Evolutionary conservation across 2,797 vertebrate species (phyloP).

Genomic region (Alosa sapidissima): DNA sequence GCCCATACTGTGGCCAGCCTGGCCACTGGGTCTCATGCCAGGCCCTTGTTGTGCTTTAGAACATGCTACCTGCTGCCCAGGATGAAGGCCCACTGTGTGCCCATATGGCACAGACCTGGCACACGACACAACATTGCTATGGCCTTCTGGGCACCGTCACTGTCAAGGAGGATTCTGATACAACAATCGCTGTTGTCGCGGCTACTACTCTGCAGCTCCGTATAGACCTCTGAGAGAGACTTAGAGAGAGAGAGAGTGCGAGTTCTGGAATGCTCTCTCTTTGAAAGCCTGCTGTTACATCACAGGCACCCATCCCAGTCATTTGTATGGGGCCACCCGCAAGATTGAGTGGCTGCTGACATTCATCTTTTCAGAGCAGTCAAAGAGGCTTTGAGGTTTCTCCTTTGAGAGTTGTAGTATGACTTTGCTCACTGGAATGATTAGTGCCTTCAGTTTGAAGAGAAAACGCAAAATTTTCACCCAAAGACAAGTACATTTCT

Average conservation of each 20-base stretch:
- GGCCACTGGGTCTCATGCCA: conserved; percentile 56
- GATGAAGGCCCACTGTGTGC: conserved; percentile 70
- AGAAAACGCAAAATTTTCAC: not conserved
- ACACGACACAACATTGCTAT: conserved; percentile 29
- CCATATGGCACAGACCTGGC: conserved; percentile 72
- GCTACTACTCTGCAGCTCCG: not conserved
- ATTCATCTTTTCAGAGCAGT: conserved; percentile 9
- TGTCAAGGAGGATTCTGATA: not conserved
- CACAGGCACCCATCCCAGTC: conserved; percentile 18
- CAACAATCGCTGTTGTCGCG: not conserved
- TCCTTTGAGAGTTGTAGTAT: not conserved
- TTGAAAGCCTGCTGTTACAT: conserved; percentile 2
- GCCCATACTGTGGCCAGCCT: conserved; percentile 62
- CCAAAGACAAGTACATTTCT: not conserved
- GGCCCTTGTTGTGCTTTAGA: conserved; percentile 64
- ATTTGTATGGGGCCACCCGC: not conserved
- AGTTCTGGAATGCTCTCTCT: conserved; percentile 64
- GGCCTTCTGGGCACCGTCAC: conserved; percentile 6
- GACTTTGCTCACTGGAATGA: conserved; percentile 29
- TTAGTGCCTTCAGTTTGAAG: conserved; percentile 38
- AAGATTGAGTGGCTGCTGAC: conserved; percentile 22
- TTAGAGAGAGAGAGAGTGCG: conserved; percentile 40
- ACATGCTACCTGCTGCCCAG: conserved; percentile 69
- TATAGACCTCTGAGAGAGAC: conserved; percentile 40
- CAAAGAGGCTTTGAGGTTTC: conserved; percentile 17